Percentiles rank a stretch among this genome's conserved stretches.
Conservation (phyloP, 2,888 invertebrate genomes). For the Hetaerina titia region DNA sequence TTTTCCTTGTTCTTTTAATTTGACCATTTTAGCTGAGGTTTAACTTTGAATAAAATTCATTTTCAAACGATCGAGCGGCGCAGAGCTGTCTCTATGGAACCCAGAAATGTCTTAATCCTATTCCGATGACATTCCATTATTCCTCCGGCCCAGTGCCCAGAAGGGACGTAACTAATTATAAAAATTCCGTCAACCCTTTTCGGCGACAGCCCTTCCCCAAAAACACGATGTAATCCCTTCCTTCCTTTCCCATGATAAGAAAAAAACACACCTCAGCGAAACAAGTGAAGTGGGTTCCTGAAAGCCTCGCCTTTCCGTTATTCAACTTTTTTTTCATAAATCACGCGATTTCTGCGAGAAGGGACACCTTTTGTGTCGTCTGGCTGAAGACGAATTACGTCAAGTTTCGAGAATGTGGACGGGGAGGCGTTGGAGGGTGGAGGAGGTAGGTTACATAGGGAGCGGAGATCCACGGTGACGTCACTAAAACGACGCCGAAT, state of each 20-base stretch:
- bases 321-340: slow-evolving; percentile 26
- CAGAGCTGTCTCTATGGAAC: background rate
- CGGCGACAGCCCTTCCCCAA: background rate
- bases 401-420: slow-evolving; percentile 13
- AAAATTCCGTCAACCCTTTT: background rate
- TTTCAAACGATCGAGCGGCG: background rate
- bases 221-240: slow-evolving; percentile 22
- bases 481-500: background rate
- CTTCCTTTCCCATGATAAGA: slow-evolving; percentile 17
- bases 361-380: slow-evolving; percentile 1
- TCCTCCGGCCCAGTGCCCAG: background rate
- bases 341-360: background rate
- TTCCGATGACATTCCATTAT: slow-evolving; percentile 27
- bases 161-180: slow-evolving; percentile 32
- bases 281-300: background rate
- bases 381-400: slow-evolving; percentile 9
- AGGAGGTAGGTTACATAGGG: background rate
- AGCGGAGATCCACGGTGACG: background rate
- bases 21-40: background rate
- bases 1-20: background rate
- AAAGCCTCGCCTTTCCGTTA: background rate
- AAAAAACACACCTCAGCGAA: background rate
- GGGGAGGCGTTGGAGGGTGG: background rate
- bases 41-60: background rate
- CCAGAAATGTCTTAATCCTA: slow-evolving; percentile 4